Conservation (phyloP, 2,113 vertebrate genomes). For the Aptenodytes patagonicus region DNA sequence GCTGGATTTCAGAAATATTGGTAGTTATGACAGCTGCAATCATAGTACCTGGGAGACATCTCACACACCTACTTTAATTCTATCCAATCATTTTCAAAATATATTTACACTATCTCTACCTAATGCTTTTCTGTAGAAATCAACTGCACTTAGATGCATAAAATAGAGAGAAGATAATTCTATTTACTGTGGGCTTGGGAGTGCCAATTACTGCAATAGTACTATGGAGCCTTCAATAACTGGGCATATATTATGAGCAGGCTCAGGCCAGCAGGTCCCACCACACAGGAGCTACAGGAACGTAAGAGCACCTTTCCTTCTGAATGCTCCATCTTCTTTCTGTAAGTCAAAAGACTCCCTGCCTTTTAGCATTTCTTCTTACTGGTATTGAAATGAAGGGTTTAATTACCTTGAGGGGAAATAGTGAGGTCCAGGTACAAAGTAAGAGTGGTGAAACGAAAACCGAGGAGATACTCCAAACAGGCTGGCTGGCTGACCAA, state of each 20-base stretch:
- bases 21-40: not conserved
- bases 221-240: not conserved
- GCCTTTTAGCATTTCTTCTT: not conserved
- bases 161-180: not conserved
- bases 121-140: not conserved
- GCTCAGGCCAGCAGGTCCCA: not conserved
- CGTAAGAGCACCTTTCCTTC: not conserved
- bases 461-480: constrained; percentile 64
- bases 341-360: not conserved
- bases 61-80: not conserved
- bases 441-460: constrained; percentile 69
- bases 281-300: not conserved
- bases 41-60: not conserved
- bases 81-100: not conserved
- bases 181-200: not conserved
- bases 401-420: constrained; percentile 77
- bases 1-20: not conserved
- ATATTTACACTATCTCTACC: not conserved
- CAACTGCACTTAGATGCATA: not conserved
- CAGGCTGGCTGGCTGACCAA: constrained; percentile 45
- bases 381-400: not conserved
- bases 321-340: not conserved
- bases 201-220: not conserved
- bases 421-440: constrained; percentile 73
- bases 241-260: not conserved